These are phyloP conservation scores for Beris morrisii DNA, from an alignment of 2,888 invertebrate genomes.

Conservation along the genomic window DNA sequence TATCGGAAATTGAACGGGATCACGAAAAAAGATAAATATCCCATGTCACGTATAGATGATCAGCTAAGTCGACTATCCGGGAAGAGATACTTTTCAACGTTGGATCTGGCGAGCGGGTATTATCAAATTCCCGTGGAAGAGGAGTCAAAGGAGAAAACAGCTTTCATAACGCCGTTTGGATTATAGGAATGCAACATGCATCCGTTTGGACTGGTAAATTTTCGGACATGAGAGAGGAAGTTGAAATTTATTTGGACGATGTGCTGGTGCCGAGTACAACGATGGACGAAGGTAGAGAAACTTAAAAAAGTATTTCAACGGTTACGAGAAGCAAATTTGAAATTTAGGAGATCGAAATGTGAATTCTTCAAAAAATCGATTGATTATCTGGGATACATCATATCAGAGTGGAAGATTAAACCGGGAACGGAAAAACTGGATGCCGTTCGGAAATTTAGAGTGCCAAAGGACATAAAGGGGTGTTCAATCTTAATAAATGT, in stretches of 20 bases:
- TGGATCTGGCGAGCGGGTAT: constrained; percentile 18
- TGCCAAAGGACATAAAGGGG: too few species aligned
- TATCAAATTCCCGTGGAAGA: constrained; percentile 16
- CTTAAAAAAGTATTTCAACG: not conserved
- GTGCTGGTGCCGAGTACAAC: not conserved
- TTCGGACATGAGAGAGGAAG: not conserved
- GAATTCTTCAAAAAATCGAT: not conserved
- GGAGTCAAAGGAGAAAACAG: constrained; percentile 35
- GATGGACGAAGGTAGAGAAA: not conserved
- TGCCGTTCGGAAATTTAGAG: too few species aligned
- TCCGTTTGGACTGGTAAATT: constrained; percentile 39
- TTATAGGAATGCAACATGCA: constrained; percentile 41
- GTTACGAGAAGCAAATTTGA: not conserved
- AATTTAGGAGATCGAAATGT: not conserved
- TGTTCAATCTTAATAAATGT: too few species aligned
- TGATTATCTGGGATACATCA: not conserved
- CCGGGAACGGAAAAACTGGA: not conserved
- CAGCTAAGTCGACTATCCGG: constrained; percentile 20
- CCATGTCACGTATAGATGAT: constrained; percentile 42
- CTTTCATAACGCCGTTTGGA: constrained; percentile 44
- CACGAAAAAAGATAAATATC: constrained; percentile 40
- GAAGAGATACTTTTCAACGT: constrained; percentile 8
- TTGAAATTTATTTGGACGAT: not conserved
- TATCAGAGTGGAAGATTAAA: not conserved
- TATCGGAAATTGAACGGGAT: constrained; percentile 43